Conservation (phyloP, 2,888 invertebrate genomes). For the Ornithoptera priamus region DNA sequence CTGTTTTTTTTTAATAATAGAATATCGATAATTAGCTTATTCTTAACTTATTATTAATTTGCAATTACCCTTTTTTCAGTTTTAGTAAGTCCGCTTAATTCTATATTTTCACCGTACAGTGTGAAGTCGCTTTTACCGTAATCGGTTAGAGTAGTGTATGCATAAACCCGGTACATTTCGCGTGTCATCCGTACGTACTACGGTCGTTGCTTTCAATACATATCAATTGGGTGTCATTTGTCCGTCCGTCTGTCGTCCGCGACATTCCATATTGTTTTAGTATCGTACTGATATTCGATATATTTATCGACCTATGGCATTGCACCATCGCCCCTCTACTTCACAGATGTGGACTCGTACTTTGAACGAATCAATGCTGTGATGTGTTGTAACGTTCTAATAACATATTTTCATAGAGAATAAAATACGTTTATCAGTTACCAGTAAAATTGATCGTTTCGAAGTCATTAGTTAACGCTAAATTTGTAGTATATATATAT, state of each 20-base stretch:
- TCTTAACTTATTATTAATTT: no score
- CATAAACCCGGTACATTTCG: background rate
- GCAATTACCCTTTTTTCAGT: no score
- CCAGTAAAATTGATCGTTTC: no score
- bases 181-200: slow-evolving; percentile 10
- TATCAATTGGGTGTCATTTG: slow-evolving; percentile 53
- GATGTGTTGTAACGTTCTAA: no score
- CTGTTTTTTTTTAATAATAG: no score
- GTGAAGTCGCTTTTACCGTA: no score
- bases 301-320: slow-evolving; percentile 38
- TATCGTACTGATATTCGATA: slow-evolving; percentile 42
- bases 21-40: no score
- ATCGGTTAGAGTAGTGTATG: no score
- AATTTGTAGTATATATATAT: background rate
- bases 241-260: slow-evolving; percentile 30
- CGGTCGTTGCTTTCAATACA: slow-evolving; percentile 49
- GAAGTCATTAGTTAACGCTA: background rate
- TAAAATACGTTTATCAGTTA: no score
- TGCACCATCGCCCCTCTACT: slow-evolving; percentile 4
- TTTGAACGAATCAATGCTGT: no score
- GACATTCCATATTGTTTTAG: slow-evolving; percentile 41
- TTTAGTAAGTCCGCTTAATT: background rate
- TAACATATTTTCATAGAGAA: no score
- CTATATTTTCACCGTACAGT: background rate
- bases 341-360: background rate